A percentile compares a stretch with the other conserved stretches of the same genome.
These are phyloP conservation scores for Iselma pallidipennis DNA, from an alignment of 2,888 invertebrate genomes.

Conservation along the genomic window DNA sequence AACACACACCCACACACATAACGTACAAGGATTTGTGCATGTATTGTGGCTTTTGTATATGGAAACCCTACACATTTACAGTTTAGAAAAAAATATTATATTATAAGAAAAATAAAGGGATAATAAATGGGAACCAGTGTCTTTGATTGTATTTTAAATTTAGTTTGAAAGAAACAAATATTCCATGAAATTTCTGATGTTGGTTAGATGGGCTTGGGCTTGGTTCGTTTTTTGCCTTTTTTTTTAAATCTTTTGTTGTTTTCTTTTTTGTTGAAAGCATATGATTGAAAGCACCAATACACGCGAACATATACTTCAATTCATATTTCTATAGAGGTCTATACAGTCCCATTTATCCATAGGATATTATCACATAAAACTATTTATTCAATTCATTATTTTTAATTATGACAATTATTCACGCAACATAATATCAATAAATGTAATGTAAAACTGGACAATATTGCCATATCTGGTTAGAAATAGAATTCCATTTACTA, in stretches of 20 bases:
- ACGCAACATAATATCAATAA: not conserved
- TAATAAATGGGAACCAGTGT: too few relatives aligned
- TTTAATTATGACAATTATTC: not conserved
- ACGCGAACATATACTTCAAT: too few relatives aligned
- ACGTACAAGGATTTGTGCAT: too few relatives aligned
- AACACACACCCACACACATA: too few relatives aligned
- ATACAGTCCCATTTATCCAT: not conserved
- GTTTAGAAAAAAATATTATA: too few relatives aligned
- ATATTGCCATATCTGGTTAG: not conserved
- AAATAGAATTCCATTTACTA: not conserved
- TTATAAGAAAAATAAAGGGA: too few relatives aligned
- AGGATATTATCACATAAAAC: not conserved
- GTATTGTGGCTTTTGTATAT: too few relatives aligned
- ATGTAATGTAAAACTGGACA: not conserved
- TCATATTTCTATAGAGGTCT: not conserved
- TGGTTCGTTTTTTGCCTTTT: too few relatives aligned
- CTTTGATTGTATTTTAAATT: not conserved
- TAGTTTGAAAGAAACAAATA: not conserved
- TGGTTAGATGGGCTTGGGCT: too few relatives aligned
- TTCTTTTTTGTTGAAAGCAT: not conserved
- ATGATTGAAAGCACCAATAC: not conserved
- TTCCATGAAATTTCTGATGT: too few relatives aligned
- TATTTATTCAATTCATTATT: not conserved
- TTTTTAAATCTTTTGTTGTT: too few relatives aligned
- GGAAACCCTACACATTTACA: too few relatives aligned